A percentile compares a stretch with the other conserved stretches of the same genome.
These are phyloP conservation scores for Tragopan temminckii DNA, from an alignment of 2,797 vertebrate species.

Conservation along the genomic window DNA sequence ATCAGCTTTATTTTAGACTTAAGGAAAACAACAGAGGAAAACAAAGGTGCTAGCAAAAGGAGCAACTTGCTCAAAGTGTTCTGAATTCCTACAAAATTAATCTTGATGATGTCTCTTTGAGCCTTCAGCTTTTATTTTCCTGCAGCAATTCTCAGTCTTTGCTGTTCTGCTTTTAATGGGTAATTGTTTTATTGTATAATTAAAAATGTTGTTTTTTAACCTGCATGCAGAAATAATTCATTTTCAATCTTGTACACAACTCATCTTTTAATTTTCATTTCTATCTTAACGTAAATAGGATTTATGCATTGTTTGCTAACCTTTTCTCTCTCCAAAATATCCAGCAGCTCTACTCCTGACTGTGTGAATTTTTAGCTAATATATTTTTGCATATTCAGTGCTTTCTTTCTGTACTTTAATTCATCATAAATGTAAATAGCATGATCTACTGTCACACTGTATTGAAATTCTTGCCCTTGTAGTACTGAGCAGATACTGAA, in stretches of 20 bases:
- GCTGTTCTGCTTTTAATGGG: background rate
- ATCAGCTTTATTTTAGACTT: background rate
- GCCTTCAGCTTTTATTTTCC: background rate
- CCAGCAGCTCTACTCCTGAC: background rate
- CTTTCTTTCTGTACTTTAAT: conserved; percentile 29
- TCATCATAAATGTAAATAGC: background rate
- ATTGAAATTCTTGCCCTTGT: background rate
- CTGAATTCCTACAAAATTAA: background rate
- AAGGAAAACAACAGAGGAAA: background rate
- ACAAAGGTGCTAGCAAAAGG: background rate
- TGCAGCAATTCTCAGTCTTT: background rate
- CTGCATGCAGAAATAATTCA: background rate
- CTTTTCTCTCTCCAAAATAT: conserved; percentile 14
- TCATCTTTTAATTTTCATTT: background rate
- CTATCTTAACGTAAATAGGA: background rate
- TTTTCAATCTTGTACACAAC: background rate
- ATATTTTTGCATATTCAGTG: background rate
- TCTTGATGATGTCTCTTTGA: background rate
- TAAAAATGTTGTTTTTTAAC: background rate
- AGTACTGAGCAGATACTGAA: background rate
- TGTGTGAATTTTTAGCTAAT: background rate
- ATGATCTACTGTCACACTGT: background rate
- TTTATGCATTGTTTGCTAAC: background rate
- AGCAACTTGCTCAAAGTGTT: background rate
- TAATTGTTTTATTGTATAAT: background rate